These are phyloP conservation scores for Psophia crepitans DNA, from an alignment of 2,113 vertebrate species.

Conservation along the genomic window DNA sequence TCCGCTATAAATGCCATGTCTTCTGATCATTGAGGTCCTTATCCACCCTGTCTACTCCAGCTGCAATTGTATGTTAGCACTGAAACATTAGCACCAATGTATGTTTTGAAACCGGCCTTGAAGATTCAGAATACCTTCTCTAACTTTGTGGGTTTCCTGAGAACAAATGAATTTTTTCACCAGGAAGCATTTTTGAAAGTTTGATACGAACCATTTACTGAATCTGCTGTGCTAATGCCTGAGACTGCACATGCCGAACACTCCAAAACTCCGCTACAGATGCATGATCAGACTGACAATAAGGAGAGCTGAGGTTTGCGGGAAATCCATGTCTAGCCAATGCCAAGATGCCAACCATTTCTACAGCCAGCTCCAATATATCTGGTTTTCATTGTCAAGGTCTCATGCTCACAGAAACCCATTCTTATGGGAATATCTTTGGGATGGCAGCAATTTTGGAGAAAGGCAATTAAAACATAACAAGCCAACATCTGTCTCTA, in stretches of 20 bases:
- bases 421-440: neutral
- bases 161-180: neutral
- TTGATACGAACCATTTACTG: neutral
- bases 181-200: neutral
- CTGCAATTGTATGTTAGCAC: neutral
- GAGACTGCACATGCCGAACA: neutral
- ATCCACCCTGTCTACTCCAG: neutral
- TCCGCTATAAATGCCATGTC: neutral
- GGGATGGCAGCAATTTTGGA: neutral
- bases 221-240: neutral
- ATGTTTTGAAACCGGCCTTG: neutral
- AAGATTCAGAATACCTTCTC: neutral
- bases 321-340: neutral
- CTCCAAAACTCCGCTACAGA: neutral
- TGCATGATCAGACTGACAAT: neutral
- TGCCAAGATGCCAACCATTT: neutral
- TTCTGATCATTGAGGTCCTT: neutral
- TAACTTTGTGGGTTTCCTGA: neutral
- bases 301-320: neutral
- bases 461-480: neutral
- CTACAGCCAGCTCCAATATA: neutral
- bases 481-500: neutral
- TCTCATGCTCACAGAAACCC: neutral
- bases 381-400: neutral
- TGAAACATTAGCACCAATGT: rapidly evolving